These are phyloP conservation scores for Zaprionus capensis DNA, from an alignment of 1,140 invertebrate species.

Conservation along the genomic window DNA sequence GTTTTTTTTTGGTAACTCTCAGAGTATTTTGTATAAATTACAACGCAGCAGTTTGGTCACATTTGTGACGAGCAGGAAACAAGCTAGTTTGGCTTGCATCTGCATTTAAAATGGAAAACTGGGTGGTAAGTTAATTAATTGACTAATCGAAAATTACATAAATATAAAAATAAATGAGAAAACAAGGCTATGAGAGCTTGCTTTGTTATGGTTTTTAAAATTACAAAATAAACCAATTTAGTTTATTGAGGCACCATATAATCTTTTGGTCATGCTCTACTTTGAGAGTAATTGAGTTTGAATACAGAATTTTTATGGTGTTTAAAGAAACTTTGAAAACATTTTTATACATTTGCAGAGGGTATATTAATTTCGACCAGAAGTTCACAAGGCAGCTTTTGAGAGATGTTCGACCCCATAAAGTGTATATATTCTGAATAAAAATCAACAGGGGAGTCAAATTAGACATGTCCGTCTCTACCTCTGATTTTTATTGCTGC, in stretches of 20 bases:
- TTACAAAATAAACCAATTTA: no score
- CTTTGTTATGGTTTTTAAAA: not conserved
- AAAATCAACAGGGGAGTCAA: no score
- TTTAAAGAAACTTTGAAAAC: no score
- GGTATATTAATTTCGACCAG: no score
- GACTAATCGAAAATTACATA: conserved; percentile 5
- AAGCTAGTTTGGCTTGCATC: conserved; percentile 44
- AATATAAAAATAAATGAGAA: not conserved
- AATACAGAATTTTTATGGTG: not conserved
- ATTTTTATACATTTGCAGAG: no score
- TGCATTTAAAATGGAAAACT: conserved; percentile 51
- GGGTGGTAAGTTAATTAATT: conserved; percentile 25
- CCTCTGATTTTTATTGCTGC: no score
- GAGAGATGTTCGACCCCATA: no score
- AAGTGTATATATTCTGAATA: no score
- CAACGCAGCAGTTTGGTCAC: conserved; percentile 3
- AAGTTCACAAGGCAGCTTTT: no score
- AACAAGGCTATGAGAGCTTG: not conserved
- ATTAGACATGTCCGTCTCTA: no score
- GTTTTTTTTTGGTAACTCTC: conserved; percentile 8
- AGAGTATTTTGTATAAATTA: conserved; percentile 39
- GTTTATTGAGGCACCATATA: not conserved
- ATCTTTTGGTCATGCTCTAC: not conserved
- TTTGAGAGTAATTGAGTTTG: not conserved
- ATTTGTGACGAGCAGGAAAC: conserved; percentile 8